Conservation (phyloP, 1,140 invertebrate species). For the Saccostrea echinata region DNA sequence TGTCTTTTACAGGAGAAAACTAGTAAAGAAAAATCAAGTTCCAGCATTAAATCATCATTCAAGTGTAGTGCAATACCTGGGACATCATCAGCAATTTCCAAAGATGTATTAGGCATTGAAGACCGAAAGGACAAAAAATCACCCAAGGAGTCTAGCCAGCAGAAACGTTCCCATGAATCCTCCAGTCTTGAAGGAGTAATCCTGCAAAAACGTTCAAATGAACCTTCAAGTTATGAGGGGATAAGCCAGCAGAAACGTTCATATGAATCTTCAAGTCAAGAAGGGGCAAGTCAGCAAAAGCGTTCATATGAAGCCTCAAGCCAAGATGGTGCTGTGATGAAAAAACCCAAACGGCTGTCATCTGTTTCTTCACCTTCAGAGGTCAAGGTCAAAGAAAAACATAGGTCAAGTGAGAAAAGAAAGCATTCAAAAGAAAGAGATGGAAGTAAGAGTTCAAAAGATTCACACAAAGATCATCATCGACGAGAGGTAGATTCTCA, state of each 20-base stretch:
- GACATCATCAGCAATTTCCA: neutral
- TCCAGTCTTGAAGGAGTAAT: neutral
- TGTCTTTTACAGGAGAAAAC: conserved; percentile 32
- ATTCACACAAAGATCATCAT: conserved; percentile 7
- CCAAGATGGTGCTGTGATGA: neutral
- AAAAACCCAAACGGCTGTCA: conserved; percentile 26
- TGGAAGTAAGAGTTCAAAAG: conserved; percentile 3
- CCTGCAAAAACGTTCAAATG: neutral
- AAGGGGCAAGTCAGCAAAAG: neutral
- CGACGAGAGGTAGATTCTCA: neutral
- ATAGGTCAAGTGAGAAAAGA: conserved; percentile 4
- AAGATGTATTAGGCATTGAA: neutral
- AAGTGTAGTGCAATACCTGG: neutral
- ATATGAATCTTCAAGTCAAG: neutral
- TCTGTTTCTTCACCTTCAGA: conserved; percentile 24
- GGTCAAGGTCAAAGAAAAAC: conserved; percentile 42
- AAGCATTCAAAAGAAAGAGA: conserved; percentile 35
- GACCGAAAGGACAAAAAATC: conserved; percentile 40
- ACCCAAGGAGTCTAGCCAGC: conserved; percentile 10
- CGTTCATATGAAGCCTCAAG: neutral
- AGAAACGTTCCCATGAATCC: neutral
- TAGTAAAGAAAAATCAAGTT: conserved; percentile 28
- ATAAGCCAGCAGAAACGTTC: neutral
- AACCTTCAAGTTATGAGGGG: neutral
- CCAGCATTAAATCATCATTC: neutral